Percentiles rank a stretch among this genome's conserved stretches.
phyloP scores from a whole-genome alignment of 2,888 invertebrate genomes.

The Ichneumoninae sp. region DNA sequence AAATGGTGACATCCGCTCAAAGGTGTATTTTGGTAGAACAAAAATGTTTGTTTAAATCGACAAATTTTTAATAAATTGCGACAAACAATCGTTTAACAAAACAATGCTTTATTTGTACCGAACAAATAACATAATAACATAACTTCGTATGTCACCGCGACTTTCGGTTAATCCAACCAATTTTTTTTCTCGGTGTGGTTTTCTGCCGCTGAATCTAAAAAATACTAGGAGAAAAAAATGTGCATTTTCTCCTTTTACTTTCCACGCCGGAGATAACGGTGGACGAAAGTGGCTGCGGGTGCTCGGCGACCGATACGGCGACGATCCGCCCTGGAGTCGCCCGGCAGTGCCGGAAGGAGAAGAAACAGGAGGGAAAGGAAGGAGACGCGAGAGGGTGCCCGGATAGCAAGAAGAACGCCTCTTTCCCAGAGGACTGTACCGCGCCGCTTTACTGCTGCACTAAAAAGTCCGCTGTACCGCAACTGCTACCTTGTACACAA shows the following conservation, averaged over 20 bases:
- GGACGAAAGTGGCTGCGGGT: slow-evolving; percentile 10
- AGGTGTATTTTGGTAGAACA: too few relatives aligned
- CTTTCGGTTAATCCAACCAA: too few relatives aligned
- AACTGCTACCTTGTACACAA: background rate
- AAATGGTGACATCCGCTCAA: too few relatives aligned
- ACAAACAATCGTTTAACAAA: too few relatives aligned
- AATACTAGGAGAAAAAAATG: too few relatives aligned
- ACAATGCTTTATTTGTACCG: too few relatives aligned
- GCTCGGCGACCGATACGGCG: slow-evolving; percentile 41
- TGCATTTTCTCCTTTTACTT: slow-evolving; percentile 59
- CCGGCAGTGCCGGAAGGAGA: background rate
- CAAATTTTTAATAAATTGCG: too few relatives aligned
- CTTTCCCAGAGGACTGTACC: slow-evolving; percentile 76
- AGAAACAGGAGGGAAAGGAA: slow-evolving; percentile 26
- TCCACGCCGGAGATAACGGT: slow-evolving; percentile 64
- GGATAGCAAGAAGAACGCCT: slow-evolving; percentile 70
- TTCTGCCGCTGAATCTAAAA: too few relatives aligned
- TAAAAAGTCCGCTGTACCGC: background rate
- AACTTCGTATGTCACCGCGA: too few relatives aligned
- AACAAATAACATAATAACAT: too few relatives aligned
- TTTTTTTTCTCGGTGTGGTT: too few relatives aligned
- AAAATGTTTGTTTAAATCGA: too few relatives aligned
- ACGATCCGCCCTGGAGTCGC: slow-evolving; percentile 17
- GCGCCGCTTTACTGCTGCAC: slow-evolving; percentile 7
- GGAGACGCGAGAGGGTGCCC: slow-evolving; percentile 22